A percentile compares a stretch with the other conserved stretches of the same genome.
Evolutionary conservation across 2,113 vertebrate genomes (phyloP).

Genomic region (Phalacrocorax brasilianus): DNA sequence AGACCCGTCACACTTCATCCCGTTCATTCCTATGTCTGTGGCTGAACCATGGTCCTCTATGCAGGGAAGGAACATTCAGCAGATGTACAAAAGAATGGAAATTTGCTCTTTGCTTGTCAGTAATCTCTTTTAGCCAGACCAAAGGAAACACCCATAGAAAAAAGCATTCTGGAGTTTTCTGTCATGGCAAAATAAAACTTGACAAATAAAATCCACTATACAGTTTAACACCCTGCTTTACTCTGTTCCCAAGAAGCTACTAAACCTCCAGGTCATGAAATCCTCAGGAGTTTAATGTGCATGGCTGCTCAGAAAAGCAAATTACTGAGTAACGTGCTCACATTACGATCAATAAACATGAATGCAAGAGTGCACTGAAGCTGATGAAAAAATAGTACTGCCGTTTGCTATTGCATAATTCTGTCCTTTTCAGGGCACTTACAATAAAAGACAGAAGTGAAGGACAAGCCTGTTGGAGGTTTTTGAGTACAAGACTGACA

Average conservation of each 20-base stretch:
- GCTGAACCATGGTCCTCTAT: neutral
- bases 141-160: conserved; percentile 26
- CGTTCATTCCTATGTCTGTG: neutral
- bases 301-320: neutral
- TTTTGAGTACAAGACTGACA: neutral
- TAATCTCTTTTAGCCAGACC: neutral
- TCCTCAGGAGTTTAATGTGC: neutral
- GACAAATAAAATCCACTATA: neutral
- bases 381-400: neutral
- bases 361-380: neutral
- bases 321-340: neutral
- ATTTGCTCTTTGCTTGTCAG: neutral
- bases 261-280: conserved; percentile 3
- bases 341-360: neutral
- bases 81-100: conserved; percentile 15
- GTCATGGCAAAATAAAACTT: neutral
- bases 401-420: neutral
- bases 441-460: neutral
- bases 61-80: neutral
- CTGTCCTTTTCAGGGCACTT: neutral
- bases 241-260: neutral
- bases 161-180: neutral
- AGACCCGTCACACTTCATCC: neutral
- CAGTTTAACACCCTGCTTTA: neutral
- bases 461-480: neutral